phyloP scores from a whole-genome alignment of 2,113 vertebrate species.

The Pipa parva region DNA sequence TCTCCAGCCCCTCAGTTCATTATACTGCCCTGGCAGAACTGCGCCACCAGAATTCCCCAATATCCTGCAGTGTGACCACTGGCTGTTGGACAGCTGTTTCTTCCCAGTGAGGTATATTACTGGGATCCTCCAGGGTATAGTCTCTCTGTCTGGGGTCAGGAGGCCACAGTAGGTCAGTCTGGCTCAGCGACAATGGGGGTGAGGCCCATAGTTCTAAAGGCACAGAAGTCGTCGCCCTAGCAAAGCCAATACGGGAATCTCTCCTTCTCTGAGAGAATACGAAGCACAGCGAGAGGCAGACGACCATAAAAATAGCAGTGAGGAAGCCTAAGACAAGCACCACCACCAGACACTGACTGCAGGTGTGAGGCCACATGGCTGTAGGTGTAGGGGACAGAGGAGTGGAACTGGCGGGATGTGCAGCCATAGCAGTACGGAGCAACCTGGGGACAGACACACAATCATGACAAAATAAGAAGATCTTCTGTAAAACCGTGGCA shows the following conservation, averaged over 20 bases:
- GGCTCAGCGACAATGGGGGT: conserved; percentile 13
- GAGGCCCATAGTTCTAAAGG: conserved; percentile 37
- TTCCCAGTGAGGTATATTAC: neutral
- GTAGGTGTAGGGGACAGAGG: neutral
- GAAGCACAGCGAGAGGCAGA: conserved; percentile 22
- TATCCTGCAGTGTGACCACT: conserved; percentile 38
- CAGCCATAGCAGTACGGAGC: conserved; percentile 1
- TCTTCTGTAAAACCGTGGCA: neutral
- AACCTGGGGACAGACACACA: neutral
- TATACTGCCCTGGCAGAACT: neutral
- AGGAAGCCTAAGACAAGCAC: conserved; percentile 4
- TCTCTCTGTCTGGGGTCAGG: neutral
- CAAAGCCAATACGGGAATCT: neutral
- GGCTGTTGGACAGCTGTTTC: conserved; percentile 15
- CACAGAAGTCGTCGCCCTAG: neutral
- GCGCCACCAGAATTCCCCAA: conserved; percentile 35
- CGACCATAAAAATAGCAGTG: conserved; percentile 38
- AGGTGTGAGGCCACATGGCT: neutral
- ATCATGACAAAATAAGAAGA: neutral
- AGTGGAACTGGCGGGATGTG: neutral
- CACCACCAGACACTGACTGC: conserved; percentile 22
- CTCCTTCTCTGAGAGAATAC: conserved; percentile 8
- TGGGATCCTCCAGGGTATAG: neutral
- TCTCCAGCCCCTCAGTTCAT: neutral
- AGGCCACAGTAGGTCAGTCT: conserved; percentile 1